Base-by-base conservation (phyloP, 2,797 vertebrate genomes). In the Sebastes kiyomatsui region DNA sequence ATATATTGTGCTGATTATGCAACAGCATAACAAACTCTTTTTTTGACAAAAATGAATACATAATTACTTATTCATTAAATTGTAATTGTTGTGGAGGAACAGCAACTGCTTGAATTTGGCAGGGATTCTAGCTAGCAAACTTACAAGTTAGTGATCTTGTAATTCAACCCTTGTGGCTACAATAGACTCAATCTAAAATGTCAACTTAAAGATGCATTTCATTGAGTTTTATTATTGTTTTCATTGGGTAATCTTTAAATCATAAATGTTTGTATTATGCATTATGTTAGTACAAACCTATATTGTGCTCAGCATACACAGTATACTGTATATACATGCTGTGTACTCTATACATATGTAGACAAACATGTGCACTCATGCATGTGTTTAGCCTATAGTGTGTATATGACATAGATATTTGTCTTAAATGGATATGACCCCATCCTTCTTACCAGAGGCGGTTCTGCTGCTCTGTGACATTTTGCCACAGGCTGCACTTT, bases 401-500 rank as follows among this genome's bases (percentile, higher is more conserved):
- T 30, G 32, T 59, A 12, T 12, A 52, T 70, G 61, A 60, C 35
- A 16, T 25, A 49, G 67, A 73, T 30, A 60, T 55, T 65, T 6
- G n/a, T 68, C 42, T 79, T 60, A 6, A 67, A 49, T 79, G 32
- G 59, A 75, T 9, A 56, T 25, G 46, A 72, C 67, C 61, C 25
- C 65, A 25, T 83, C 66, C 38, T 14, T 80, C 5, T 59, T 2
- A 64, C 62, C 60, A 10, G 30, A 71, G 64, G 71, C 62, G 30
- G 65, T 77, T 70, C 60, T 67, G 75, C 58, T 3, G 23, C 72
- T 72, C 58, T 27, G 30, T 86, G 78, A 87, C 72, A 76, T 84
- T 85, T 89, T 8, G 69, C 85, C 72, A 38, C 32, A 27, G 71
- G 91, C 82, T 55, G 38, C 67, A 73, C 56, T 84, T 88, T 71